phyloP scores from a whole-genome alignment of 2,797 vertebrate species.

The Ficedula albicollis region DNA sequence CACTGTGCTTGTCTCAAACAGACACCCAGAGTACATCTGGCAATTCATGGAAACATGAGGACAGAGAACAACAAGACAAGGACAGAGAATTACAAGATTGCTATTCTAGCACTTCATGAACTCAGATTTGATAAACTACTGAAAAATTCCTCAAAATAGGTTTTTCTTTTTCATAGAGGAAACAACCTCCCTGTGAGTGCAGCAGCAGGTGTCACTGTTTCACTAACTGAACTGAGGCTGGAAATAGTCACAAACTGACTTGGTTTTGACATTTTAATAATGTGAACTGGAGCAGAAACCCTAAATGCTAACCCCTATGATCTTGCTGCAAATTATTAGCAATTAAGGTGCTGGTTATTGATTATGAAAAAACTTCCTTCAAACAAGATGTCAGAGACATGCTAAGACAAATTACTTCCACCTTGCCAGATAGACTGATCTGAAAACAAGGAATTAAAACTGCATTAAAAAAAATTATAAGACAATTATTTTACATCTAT shows the following conservation, averaged over 20 bases:
- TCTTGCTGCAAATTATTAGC: neutral
- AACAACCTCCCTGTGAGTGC: neutral
- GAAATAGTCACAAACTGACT: neutral
- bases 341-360: neutral
- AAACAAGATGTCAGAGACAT: neutral
- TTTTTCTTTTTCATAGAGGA: neutral
- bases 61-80: neutral
- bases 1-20: neutral
- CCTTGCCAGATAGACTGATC: neutral
- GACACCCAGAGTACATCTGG: neutral
- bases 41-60: neutral
- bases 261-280: constrained; percentile 15
- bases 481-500: neutral
- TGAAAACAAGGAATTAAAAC: neutral
- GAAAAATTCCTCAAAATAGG: neutral
- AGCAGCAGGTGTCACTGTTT: constrained; percentile 63
- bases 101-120: neutral
- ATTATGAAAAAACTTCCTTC: neutral
- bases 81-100: neutral
- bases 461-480: neutral
- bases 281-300: neutral
- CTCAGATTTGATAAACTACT: neutral
- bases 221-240: neutral
- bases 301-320: neutral
- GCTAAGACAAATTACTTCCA: neutral